phyloP scores from a whole-genome alignment of 2,113 vertebrate genomes.

The Oryzias curvinotus region DNA sequence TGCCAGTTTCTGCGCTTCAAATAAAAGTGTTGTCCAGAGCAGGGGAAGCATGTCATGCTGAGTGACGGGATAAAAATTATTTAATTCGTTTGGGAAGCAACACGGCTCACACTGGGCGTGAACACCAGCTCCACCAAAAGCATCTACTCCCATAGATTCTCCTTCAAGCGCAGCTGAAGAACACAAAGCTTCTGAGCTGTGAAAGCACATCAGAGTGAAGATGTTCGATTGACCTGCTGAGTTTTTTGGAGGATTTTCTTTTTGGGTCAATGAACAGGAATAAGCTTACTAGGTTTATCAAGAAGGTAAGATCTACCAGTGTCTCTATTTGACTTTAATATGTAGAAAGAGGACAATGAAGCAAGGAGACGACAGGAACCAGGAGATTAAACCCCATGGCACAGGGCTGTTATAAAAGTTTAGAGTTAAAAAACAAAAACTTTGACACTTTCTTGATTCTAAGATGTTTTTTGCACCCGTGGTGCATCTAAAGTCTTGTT shows the following conservation, averaged over 20 bases:
- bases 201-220: conserved; percentile 22
- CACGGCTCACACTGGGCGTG: conserved; percentile 35
- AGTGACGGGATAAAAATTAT: conserved; percentile 1
- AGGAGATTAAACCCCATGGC: background rate
- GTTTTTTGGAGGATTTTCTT: conserved; percentile 10
- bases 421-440: background rate
- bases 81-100: conserved; percentile 28
- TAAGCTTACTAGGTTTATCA: too few species aligned
- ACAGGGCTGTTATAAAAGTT: conserved; percentile 10
- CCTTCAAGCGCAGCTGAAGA: conserved; percentile 11
- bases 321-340: background rate
- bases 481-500: background rate
- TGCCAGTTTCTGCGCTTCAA: conserved; percentile 8
- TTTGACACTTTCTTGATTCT: background rate
- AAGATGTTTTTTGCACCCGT: conserved; percentile 14
- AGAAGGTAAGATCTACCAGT: too few species aligned
- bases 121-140: conserved; percentile 22
- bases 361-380: conserved; percentile 24
- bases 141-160: conserved; percentile 25
- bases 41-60: background rate
- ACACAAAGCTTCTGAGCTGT: conserved; percentile 1
- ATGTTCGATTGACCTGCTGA: conserved; percentile 11
- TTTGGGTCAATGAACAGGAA: too few species aligned
- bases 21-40: conserved; percentile 3
- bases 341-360: conserved; percentile 1